These are phyloP conservation scores for Holocentrus rufus DNA, from an alignment of 2,797 vertebrate species.

Conservation along the genomic window DNA sequence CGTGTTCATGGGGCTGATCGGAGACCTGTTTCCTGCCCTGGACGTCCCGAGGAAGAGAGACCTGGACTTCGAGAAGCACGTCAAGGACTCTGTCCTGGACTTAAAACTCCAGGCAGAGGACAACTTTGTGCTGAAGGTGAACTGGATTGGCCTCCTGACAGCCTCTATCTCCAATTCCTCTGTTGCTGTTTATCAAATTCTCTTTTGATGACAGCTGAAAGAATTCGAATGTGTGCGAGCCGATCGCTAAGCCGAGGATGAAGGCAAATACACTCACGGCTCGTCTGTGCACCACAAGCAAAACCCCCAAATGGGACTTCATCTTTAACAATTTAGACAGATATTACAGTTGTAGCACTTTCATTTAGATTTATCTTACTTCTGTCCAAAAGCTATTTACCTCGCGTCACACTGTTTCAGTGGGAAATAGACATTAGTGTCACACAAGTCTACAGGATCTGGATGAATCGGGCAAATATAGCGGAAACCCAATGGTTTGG, in stretches of 20 bases:
- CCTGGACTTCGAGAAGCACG: constrained; percentile 86
- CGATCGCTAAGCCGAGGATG: constrained; percentile 23
- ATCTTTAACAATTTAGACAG: constrained; percentile 68
- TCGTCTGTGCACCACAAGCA: constrained; percentile 36
- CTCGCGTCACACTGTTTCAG: constrained; percentile 64
- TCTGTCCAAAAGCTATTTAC: constrained; percentile 75
- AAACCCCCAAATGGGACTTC: constrained; percentile 54
- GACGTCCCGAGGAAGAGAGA: constrained; percentile 91
- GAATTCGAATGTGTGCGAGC: constrained; percentile 19
- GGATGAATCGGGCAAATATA: constrained; percentile 82
- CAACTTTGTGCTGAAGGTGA: constrained; percentile 94
- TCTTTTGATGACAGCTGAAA: constrained; percentile 48
- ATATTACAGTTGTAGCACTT: constrained; percentile 71
- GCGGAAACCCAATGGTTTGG: constrained; percentile 60
- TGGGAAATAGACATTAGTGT: constrained; percentile 81
- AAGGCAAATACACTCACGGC: constrained; percentile 60
- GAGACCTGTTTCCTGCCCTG: constrained; percentile 92
- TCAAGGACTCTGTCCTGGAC: constrained; percentile 89
- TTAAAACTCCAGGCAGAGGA: constrained; percentile 93
- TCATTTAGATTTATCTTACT: constrained; percentile 73
- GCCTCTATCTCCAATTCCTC: neutral
- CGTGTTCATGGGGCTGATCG: constrained; percentile 93
- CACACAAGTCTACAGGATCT: constrained; percentile 67
- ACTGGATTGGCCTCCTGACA: constrained; percentile 8
- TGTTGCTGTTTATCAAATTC: constrained; percentile 41